These are phyloP conservation scores for Thalassoma bifasciatum DNA, from an alignment of 2,113 vertebrate species.

Conservation along the genomic window DNA sequence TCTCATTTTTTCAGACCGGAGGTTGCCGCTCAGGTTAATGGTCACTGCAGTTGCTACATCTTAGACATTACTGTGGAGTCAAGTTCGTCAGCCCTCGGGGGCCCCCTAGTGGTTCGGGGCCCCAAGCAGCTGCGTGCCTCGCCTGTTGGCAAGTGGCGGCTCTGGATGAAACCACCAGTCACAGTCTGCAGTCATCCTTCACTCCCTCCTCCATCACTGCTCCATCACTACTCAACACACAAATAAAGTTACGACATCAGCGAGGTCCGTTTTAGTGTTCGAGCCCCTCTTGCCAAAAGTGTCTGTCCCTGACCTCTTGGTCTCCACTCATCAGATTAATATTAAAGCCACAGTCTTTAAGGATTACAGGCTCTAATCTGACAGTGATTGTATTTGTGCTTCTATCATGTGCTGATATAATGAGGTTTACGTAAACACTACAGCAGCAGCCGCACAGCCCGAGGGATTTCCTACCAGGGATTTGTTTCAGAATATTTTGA, in stretches of 20 bases:
- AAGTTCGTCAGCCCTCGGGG: too few relatives aligned
- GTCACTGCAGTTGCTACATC: too few relatives aligned
- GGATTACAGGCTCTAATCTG: not conserved
- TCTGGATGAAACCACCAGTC: not conserved
- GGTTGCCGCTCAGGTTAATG: too few relatives aligned
- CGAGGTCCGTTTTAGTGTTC: not conserved
- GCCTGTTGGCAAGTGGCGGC: too few relatives aligned
- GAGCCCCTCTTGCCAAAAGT: too few relatives aligned
- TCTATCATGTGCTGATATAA: not conserved
- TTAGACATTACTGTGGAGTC: too few relatives aligned
- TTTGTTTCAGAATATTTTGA: not conserved
- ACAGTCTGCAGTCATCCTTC: not conserved
- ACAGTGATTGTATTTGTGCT: not conserved
- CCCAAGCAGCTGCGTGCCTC: too few relatives aligned
- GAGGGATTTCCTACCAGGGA: not conserved
- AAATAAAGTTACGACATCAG: not conserved
- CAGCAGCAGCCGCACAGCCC: not conserved
- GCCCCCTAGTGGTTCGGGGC: too few relatives aligned
- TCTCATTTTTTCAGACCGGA: too few relatives aligned
- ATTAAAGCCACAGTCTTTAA: not conserved
- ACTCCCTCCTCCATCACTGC: too few relatives aligned
- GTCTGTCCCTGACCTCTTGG: not conserved
- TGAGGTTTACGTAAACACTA: not conserved
- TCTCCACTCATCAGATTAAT: conserved; percentile 1
- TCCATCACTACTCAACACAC: too few relatives aligned